Evolutionary conservation across 2,888 invertebrate species (phyloP), one percentile per base, ranked within the genome.

Genomic region (Trachelus iudaicus): DNA sequence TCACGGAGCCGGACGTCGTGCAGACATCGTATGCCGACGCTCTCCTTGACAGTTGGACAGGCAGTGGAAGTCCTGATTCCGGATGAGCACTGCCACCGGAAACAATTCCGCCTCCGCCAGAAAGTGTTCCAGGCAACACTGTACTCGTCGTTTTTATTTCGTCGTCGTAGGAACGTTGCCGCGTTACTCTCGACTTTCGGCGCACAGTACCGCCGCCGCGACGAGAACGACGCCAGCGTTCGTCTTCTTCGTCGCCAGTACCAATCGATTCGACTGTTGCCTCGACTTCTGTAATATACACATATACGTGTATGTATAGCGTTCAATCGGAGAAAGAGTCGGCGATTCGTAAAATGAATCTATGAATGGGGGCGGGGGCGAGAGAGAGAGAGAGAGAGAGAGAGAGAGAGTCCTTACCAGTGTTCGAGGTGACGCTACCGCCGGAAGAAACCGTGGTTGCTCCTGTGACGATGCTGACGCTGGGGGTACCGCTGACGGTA

Each of bases 11-110:
- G 1, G 95, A 95, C 1, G 91, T 81, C 13, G 95, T 95, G 86
- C 96, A 96, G 23, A 97, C 96, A 88, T 97, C 97, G 87, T 97
- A 97, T 30, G 97, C 97, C 69, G 97, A 97, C 81, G 96, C 96
- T 86, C 96, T 94, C 88, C 97, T 93, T 0, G 97, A 96, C 92
- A 97, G 95, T 34, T 95, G 94, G 4, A 95, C 94, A 23, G 96
- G 96, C 75, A 96, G 93, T 34, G 94, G 94, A 12, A 96, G 92
- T 9, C 94, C 95, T 0, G 93, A 91, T 77, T 94, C 94, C 34
- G 85, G 86, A 76, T 87, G 87, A 34, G 85, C 80, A 34, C 83
- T 79, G 73, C 83, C 81, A 75, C 83, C 82, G 11, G 85, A 82
- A 37, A 79, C 81, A 11, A 76, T 69, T 33, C 75, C 76, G 4